phyloP scores from a whole-genome alignment of 2,113 vertebrate genomes.

The Procavia capensis region DNA sequence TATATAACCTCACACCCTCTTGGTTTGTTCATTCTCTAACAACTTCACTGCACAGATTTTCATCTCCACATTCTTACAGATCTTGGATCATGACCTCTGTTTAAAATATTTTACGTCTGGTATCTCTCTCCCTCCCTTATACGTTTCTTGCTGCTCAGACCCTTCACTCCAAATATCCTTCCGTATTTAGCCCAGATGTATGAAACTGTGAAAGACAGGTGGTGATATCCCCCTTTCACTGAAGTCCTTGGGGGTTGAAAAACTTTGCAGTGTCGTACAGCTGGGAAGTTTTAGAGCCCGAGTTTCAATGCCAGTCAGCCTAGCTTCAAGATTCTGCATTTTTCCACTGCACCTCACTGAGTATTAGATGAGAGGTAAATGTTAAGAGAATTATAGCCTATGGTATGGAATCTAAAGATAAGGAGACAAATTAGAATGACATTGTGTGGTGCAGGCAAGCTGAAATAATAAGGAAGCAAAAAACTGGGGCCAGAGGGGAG shows the following conservation, averaged over 20 bases:
- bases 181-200: not conserved
- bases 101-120: conserved; percentile 31
- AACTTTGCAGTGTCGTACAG: not conserved
- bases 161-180: not conserved
- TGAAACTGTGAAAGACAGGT: not conserved
- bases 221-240: not conserved
- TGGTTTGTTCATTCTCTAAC: not conserved
- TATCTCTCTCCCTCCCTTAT: not conserved
- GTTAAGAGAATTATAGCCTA: not conserved
- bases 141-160: not conserved
- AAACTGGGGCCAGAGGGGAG: not conserved
- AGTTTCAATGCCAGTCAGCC: not conserved
- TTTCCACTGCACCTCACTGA: not conserved
- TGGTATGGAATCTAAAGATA: not conserved
- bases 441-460: not conserved
- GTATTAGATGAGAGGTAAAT: not conserved
- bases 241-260: not conserved
- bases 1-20: not conserved
- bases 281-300: not conserved
- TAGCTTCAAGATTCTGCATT: not conserved
- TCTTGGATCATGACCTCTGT: not conserved
- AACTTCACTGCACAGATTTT: not conserved
- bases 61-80: not conserved
- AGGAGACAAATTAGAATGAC: not conserved
- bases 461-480: not conserved